A percentile compares a stretch with the other conserved stretches of the same genome.
phyloP scores from a whole-genome alignment of 2,797 vertebrate species.

The Mormyrops boulengeri region DNA sequence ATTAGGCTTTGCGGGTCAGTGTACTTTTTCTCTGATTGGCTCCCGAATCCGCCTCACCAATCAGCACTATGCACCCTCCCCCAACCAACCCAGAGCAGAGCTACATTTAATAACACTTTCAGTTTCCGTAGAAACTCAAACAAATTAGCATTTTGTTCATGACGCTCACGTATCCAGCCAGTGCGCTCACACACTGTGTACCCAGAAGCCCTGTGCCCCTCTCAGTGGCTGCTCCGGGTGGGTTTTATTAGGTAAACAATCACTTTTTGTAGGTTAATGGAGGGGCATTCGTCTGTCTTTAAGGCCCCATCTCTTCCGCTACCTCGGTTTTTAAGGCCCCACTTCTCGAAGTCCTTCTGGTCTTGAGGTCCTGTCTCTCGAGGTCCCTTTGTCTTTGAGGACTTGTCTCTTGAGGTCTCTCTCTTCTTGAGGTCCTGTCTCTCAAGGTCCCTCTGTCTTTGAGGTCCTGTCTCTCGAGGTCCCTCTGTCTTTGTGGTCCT shows the following conservation, averaged over 20 bases:
- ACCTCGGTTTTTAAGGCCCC: neutral
- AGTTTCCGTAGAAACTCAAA: neutral
- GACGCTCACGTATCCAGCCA: neutral
- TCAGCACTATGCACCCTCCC: neutral
- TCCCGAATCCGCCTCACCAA: neutral
- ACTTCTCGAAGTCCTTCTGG: neutral
- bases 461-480: neutral
- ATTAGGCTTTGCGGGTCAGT: neutral
- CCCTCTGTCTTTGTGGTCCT: neutral
- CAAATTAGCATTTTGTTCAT: neutral
- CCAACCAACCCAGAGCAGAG: neutral
- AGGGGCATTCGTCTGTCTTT: neutral
- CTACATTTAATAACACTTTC: neutral
- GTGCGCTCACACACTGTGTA: neutral
- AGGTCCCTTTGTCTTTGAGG: neutral
- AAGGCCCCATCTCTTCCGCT: neutral
- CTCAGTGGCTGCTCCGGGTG: neutral
- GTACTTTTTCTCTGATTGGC: neutral
- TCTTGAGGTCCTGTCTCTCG: neutral
- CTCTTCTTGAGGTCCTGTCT: neutral
- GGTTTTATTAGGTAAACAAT: neutral
- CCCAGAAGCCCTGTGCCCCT: neutral
- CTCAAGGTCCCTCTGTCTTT: neutral
- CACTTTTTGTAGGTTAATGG: neutral
- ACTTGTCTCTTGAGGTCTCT: neutral